Base-by-base conservation (phyloP, 2,797 vertebrate species). In the Choloepus didactylus region DNA sequence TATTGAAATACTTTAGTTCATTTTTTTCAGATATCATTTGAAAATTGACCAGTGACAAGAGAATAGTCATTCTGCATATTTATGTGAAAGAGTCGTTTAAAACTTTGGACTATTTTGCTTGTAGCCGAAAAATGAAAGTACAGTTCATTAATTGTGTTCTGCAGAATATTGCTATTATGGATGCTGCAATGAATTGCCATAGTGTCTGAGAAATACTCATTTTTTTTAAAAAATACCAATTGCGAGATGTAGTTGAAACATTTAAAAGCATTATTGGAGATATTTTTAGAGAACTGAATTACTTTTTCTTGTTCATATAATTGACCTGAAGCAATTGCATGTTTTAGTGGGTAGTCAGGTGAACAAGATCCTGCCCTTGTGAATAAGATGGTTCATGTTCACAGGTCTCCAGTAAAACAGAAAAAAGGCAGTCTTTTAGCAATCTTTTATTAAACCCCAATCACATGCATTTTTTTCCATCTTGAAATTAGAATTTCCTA, bases 241-340 rank as follows among this genome's bases (percentile, higher is more conserved):
- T 99, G 98, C 96, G 97, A 98, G 97, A 98, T 97, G 98, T 98
- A 99, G 98, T 99, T 84, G 98, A 98, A 99, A 99, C 98, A 99
- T 98, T 97, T 92, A 94, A 98, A 98, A 59, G 14, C 98, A 96
- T 97, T 98, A 97, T 85, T 98, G 98, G 98, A 97, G 97, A 96
- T 98, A 96, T 97, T 98, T 98, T 97, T 95, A 98, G 95, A 97
- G 97, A 98, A 97, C 95, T 97, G 93, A 94, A 97, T 7, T 94
- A 89, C 98, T 97, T 98, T 96, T 95, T 98, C 84, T 97, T 95
- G 88, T 98, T 97, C 94, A 97, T 64, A 97, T 96, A 97, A 97
- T 35, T 97, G 98, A 98, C 96, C 96, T 73, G 97, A 97, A 95
- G 93, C 97, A 98, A 98, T 94, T 97, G 96, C 93, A 98, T 97